Conservation (phyloP, 1,140 invertebrate genomes). For the Neodiprion pinetum region DNA sequence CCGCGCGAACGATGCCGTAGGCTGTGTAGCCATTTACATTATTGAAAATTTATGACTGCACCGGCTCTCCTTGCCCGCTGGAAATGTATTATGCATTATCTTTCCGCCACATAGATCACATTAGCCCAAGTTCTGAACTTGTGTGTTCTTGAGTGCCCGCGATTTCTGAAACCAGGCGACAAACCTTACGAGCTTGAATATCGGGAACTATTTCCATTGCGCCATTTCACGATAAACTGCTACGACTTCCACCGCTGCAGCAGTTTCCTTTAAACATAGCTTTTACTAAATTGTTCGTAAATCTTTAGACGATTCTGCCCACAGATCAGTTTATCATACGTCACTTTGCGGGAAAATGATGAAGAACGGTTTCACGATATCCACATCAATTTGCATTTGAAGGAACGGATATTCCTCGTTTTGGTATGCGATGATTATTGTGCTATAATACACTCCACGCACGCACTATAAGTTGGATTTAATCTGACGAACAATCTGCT, state of each 20-base stretch:
- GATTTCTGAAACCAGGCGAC: slow-evolving; percentile 14
- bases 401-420: too few species aligned
- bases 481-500: too few species aligned
- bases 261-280: too few species aligned
- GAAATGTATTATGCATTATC: slow-evolving; percentile 58
- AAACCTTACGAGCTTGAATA: not conserved
- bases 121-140: slow-evolving; percentile 48
- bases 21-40: slow-evolving; percentile 50
- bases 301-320: too few species aligned
- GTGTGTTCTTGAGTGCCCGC: slow-evolving; percentile 21
- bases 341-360: too few species aligned
- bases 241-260: not conserved
- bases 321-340: too few species aligned
- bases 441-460: too few species aligned
- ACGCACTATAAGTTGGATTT: too few species aligned
- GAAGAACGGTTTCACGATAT: too few species aligned
- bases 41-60: slow-evolving; percentile 58
- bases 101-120: slow-evolving; percentile 58
- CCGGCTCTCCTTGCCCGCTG: slow-evolving; percentile 40
- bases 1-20: not conserved
- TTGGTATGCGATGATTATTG: too few species aligned
- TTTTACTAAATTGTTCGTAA: too few species aligned
- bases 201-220: slow-evolving; percentile 12
- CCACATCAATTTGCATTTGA: too few species aligned
- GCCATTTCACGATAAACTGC: not conserved